Conservation (phyloP, 2,797 vertebrate genomes). For the Microtus agrestis region DNA sequence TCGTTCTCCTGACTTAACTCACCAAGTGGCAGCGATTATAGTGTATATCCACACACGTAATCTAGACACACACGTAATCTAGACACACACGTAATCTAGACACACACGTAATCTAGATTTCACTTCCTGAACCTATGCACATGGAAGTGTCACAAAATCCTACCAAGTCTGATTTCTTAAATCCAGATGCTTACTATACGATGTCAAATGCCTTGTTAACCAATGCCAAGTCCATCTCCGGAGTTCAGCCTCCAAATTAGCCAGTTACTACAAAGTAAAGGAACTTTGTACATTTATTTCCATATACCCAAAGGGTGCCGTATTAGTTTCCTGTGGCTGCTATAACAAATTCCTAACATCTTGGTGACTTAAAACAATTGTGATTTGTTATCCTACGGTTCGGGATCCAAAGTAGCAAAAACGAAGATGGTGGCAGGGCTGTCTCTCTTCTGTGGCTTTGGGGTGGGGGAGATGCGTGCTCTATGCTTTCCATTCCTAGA, state of each 20-base stretch:
- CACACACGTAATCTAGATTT: too few species aligned
- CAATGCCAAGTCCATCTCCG: background rate
- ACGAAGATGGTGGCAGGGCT: background rate
- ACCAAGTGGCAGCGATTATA: background rate
- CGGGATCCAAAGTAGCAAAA: background rate
- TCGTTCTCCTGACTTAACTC: background rate
- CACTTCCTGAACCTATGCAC: background rate
- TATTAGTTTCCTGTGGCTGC: background rate
- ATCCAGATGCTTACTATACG: background rate
- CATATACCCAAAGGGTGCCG: background rate
- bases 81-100: too few species aligned
- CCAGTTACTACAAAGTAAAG: background rate
- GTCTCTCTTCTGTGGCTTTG: background rate
- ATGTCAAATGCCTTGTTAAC: background rate
- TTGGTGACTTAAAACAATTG: background rate
- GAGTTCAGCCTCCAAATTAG: background rate
- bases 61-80: too few species aligned
- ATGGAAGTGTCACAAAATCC: background rate
- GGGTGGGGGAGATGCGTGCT: fast-evolving
- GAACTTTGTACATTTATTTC: background rate
- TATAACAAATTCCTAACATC: background rate
- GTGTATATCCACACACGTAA: background rate
- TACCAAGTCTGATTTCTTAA: background rate
- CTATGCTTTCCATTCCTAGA: background rate
- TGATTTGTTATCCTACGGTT: background rate